phyloP scores from a whole-genome alignment of 1,140 invertebrate species.

The Panagrolaimus sp. region DNA sequence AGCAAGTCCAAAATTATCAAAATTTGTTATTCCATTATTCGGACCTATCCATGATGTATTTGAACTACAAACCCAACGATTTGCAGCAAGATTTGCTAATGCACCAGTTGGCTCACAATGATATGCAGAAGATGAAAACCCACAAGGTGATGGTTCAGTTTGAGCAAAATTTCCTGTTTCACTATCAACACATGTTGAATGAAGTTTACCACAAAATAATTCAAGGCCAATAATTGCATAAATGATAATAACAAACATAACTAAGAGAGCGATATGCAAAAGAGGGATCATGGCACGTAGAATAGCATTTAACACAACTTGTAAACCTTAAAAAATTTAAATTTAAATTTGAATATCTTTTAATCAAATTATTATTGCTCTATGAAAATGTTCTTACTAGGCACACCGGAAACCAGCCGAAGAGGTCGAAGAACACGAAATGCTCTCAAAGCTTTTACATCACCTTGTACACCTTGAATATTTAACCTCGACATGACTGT shows the following conservation, averaged over 20 bases:
- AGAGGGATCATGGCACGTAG: constrained; percentile 97
- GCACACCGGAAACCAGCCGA: constrained; percentile 92
- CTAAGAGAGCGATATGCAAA: constrained; percentile 94
- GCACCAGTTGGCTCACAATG: constrained; percentile 50
- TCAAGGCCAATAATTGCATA: constrained; percentile 99
- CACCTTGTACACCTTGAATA: constrained; percentile 78
- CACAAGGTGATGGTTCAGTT: constrained; percentile 57
- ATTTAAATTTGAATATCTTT: no score
- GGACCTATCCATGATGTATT: constrained; percentile 75
- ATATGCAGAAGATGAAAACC: constrained; percentile 49
- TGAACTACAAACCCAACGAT: constrained; percentile 61
- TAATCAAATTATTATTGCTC: no score
- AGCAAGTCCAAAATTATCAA: constrained; percentile 95
- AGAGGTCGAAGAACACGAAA: constrained; percentile 94
- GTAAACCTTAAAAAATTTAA: constrained; percentile 66
- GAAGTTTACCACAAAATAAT: constrained; percentile 92
- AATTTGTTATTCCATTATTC: constrained; percentile 93
- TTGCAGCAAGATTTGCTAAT: constrained; percentile 40
- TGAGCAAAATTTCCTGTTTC: constrained; percentile 56
- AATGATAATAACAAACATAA: constrained; percentile 99
- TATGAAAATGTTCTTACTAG: constrained; percentile 65
- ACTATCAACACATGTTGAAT: constrained; percentile 73
- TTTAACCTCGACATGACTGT: constrained; percentile 79
- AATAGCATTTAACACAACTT: constrained; percentile 99
- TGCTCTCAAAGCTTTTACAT: constrained; percentile 94